A percentile compares a stretch with the other conserved stretches of the same genome.
These are phyloP conservation scores for Nomada fucata DNA, from an alignment of 2,888 invertebrate species.

Conservation along the genomic window DNA sequence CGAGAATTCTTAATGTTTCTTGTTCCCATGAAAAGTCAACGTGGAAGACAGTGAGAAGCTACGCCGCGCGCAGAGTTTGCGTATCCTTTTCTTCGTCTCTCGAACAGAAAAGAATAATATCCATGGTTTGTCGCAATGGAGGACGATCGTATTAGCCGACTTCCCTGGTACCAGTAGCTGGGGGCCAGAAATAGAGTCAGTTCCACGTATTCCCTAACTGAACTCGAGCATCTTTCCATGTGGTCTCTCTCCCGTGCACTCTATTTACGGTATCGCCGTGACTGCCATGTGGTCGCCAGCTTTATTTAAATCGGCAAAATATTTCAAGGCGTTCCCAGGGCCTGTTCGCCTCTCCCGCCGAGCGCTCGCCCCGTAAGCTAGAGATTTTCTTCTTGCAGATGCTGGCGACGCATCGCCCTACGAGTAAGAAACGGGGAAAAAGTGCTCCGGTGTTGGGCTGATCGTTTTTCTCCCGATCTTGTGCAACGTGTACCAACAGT, in stretches of 20 bases:
- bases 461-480: background rate
- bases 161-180: constrained; percentile 46
- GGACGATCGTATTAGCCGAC: constrained; percentile 18
- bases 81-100: background rate
- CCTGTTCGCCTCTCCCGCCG: constrained; percentile 8
- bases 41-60: constrained; percentile 6
- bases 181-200: constrained; percentile 68
- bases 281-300: constrained; percentile 70
- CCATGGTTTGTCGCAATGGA: background rate
- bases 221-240: constrained; percentile 60
- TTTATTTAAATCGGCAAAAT: constrained; percentile 61
- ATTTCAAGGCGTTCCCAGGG: constrained; percentile 52
- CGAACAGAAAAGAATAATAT: background rate
- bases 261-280: constrained; percentile 64
- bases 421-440: constrained; percentile 17
- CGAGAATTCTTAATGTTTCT: constrained; percentile 12
- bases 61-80: background rate
- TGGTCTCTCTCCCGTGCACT: constrained; percentile 55
- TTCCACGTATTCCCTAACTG: constrained; percentile 57
- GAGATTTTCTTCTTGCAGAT: constrained; percentile 44
- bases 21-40: background rate
- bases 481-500: constrained; percentile 8
- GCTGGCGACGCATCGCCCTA: constrained; percentile 4
- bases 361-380: constrained; percentile 14
- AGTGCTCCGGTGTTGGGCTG: constrained; percentile 8